phyloP scores from a whole-genome alignment of 1,140 invertebrate species.

The Cotesia vestalis region DNA sequence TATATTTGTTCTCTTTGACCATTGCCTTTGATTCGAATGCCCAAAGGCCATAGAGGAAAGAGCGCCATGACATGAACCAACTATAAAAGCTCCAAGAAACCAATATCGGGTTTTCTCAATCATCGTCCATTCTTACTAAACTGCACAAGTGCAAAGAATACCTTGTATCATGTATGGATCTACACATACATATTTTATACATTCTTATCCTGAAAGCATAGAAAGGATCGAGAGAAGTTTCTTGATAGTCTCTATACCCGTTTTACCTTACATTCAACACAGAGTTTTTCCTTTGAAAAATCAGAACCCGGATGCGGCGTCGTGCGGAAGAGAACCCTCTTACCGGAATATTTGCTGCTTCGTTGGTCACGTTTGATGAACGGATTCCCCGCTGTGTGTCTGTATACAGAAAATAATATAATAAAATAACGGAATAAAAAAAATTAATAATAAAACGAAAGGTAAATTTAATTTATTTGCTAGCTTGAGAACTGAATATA shows the following conservation, averaged over 20 bases:
- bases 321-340: neutral
- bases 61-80: neutral
- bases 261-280: neutral
- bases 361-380: constrained; percentile 30
- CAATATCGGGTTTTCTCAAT: constrained; percentile 4
- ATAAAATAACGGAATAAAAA: constrained; percentile 1
- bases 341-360: constrained; percentile 30
- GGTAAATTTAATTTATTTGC: neutral
- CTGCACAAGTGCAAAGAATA: neutral
- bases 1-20: neutral
- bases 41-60: neutral
- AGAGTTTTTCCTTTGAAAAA: constrained; percentile 30
- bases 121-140: constrained; percentile 13
- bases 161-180: neutral
- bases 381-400: neutral
- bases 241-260: neutral
- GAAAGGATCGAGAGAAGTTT: constrained; percentile 2
- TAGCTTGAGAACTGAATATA: neutral
- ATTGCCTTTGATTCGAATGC: constrained; percentile 12
- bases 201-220: constrained; percentile 11
- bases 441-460: constrained; percentile 6
- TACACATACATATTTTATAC: neutral
- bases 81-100: constrained; percentile 5
- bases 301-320: constrained; percentile 24
- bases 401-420: neutral